These are phyloP conservation scores for Caerostris extrusa DNA, from an alignment of 1,140 invertebrate genomes.

Conservation along the genomic window DNA sequence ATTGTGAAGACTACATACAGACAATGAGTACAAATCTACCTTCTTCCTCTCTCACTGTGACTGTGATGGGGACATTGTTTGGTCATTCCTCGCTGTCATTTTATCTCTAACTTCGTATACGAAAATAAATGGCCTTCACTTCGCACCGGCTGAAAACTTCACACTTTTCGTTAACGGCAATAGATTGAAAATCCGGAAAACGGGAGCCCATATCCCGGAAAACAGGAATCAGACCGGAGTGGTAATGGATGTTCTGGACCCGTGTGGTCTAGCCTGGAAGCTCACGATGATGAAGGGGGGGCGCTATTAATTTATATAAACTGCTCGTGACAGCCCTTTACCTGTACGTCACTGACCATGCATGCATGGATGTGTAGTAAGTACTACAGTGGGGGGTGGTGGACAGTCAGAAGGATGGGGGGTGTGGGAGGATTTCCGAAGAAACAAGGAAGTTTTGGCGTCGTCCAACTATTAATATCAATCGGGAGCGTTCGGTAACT, in stretches of 20 bases:
- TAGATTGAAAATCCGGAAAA: neutral
- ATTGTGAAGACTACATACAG: too few relatives aligned
- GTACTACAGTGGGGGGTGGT: neutral
- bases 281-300: neutral
- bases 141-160: neutral
- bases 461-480: constrained; percentile 19
- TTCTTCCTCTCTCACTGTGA: too few relatives aligned
- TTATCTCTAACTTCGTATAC: neutral
- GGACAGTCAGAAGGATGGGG: neutral
- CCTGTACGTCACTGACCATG: constrained; percentile 6
- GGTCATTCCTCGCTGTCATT: neutral
- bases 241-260: neutral
- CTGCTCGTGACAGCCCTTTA: neutral
- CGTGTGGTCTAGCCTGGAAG: neutral
- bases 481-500: constrained; percentile 11
- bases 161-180: neutral
- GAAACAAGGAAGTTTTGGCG: constrained; percentile 39
- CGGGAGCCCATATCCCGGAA: neutral
- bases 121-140: neutral
- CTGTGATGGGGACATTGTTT: too few relatives aligned
- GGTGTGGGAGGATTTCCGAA: constrained; percentile 8
- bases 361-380: neutral
- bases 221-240: neutral
- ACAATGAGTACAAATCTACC: too few relatives aligned
- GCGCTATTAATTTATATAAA: constrained; percentile 42